phyloP scores from a whole-genome alignment of 1,140 invertebrate genomes.

The Drosophila lacertosa region DNA sequence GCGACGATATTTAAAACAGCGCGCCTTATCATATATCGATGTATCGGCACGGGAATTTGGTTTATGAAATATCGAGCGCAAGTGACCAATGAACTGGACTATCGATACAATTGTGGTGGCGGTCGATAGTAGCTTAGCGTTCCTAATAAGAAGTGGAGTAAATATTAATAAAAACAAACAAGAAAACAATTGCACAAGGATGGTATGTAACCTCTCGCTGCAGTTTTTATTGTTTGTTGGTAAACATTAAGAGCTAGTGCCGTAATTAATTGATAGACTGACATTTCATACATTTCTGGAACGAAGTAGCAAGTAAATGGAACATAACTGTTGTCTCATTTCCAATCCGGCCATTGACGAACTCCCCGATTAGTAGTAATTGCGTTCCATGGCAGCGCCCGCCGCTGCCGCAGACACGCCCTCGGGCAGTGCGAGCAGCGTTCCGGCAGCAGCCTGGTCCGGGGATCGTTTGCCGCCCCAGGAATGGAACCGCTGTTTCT shows the following conservation, averaged over 20 bases:
- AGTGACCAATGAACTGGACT: background rate
- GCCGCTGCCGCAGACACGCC: constrained; percentile 3
- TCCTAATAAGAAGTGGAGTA: constrained; percentile 11
- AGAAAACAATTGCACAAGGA: constrained; percentile 25
- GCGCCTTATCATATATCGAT: constrained; percentile 1
- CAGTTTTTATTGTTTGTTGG: constrained; percentile 46
- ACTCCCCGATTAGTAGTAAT: constrained; percentile 42
- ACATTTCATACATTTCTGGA: constrained; percentile 67
- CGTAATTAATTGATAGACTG: constrained; percentile 51
- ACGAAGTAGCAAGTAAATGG: constrained; percentile 20
- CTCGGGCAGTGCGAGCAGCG: constrained; percentile 26
- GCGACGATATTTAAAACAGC: background rate
- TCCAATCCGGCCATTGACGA: background rate
- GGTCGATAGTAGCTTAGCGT: constrained; percentile 9
- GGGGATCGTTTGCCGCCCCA: constrained; percentile 83
- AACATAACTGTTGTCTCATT: constrained; percentile 3
- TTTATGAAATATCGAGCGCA: background rate
- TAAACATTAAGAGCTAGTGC: constrained; percentile 60
- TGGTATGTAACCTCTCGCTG: constrained; percentile 48
- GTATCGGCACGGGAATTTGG: background rate
- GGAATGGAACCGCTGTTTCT: constrained; percentile 83
- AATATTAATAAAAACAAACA: constrained; percentile 11
- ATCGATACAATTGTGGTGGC: constrained; percentile 29
- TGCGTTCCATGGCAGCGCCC: constrained; percentile 32
- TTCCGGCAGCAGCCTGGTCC: constrained; percentile 10